Conservation (phyloP, 2,113 vertebrate species). For the Echinops telfairi region DNA sequence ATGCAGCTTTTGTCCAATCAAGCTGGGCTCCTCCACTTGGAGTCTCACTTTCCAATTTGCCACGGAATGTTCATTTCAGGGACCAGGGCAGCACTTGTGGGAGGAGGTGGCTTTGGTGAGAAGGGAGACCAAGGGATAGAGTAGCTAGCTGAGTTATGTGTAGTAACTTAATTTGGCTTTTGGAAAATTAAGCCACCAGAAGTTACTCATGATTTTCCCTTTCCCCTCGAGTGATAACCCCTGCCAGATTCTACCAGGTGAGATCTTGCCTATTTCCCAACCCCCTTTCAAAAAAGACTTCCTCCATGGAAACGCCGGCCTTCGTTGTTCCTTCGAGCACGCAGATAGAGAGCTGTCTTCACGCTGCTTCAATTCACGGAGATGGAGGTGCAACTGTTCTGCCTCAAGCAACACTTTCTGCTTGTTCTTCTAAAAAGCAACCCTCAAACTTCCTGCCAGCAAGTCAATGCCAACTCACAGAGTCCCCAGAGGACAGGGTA, state of each 20-base stretch:
- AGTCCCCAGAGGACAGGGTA: too few relatives aligned
- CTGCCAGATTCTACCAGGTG: constrained; percentile 8
- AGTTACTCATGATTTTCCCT: constrained; percentile 39
- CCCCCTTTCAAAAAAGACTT: neutral
- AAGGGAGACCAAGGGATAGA: neutral
- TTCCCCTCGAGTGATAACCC: constrained; percentile 27
- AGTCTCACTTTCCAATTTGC: neutral
- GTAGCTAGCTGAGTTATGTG: neutral
- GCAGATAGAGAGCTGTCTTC: neutral
- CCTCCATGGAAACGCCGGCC: neutral
- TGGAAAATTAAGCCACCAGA: neutral
- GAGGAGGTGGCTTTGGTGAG: neutral
- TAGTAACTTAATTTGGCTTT: constrained; percentile 54
- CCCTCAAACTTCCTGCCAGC: neutral
- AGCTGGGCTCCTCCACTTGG: neutral
- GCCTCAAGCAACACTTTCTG: too few relatives aligned
- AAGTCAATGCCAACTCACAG: neutral
- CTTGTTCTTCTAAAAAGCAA: too few relatives aligned
- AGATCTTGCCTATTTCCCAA: constrained; percentile 26
- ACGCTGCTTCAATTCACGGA: neutral
- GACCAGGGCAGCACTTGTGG: neutral
- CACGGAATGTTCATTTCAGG: neutral
- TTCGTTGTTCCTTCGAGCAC: constrained; percentile 29
- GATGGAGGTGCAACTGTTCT: too few relatives aligned
- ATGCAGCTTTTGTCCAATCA: neutral